Percentiles rank a stretch among this genome's conserved stretches.
Conservation (phyloP, 2,888 invertebrate genomes). For the Yponomeuta malinellus region DNA sequence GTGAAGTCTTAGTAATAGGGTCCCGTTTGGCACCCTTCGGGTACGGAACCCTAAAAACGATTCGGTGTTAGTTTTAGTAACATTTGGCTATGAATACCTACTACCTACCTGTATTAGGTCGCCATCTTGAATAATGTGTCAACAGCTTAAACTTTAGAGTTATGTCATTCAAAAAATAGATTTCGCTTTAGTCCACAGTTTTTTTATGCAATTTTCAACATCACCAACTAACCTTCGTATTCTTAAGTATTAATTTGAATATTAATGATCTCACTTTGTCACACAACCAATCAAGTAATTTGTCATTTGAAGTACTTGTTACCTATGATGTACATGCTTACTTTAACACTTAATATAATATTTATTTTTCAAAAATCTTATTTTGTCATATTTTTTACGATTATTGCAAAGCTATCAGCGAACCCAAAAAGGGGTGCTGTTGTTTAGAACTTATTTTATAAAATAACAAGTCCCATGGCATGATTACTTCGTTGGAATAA, state of each 20-base stretch:
- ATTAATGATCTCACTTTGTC: slow-evolving; percentile 73
- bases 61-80: slow-evolving; percentile 13
- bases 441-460: slow-evolving; percentile 15
- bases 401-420: neutral
- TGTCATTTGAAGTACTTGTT: slow-evolving; percentile 35
- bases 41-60: slow-evolving; percentile 26
- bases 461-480: slow-evolving; percentile 34
- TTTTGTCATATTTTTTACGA: slow-evolving; percentile 9
- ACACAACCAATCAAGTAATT: slow-evolving; percentile 53
- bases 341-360: slow-evolving; percentile 16
- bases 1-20: too few species aligned
- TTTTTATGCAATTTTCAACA: slow-evolving; percentile 24
- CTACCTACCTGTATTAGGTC: neutral
- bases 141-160: neutral
- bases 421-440: neutral
- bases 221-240: slow-evolving; percentile 56
- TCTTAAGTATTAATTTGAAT: slow-evolving; percentile 72
- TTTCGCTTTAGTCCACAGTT: slow-evolving; percentile 12
- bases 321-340: neutral
- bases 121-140: neutral
- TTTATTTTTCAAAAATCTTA: slow-evolving; percentile 17
- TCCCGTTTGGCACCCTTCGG: too few species aligned
- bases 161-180: neutral
- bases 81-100: neutral
- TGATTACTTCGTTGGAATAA: slow-evolving; percentile 45